Evolutionary conservation across 1,140 invertebrate species (phyloP).

Genomic region (Coptotermes formosanus): DNA sequence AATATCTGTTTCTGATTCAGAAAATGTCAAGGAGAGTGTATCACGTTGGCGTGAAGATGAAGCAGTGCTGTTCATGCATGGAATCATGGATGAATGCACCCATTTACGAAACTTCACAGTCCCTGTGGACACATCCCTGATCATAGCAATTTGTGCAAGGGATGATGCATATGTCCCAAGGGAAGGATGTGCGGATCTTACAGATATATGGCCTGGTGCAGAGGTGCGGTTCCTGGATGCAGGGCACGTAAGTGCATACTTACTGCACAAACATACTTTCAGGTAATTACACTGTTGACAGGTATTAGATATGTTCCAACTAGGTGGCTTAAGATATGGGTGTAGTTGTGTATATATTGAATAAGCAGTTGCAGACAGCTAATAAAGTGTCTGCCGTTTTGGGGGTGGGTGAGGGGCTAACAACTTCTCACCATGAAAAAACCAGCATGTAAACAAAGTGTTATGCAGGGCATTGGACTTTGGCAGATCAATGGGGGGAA

Average conservation of each 20-base stretch:
- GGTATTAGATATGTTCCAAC: too few species aligned
- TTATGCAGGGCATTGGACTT: too few species aligned
- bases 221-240: conserved; percentile 83
- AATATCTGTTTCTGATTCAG: neutral
- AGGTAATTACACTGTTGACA: conserved; percentile 55
- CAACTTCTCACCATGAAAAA: too few species aligned
- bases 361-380: too few species aligned
- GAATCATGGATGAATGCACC: conserved; percentile 98
- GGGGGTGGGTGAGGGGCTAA: too few species aligned
- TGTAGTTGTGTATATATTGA: too few species aligned
- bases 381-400: too few species aligned
- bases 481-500: too few species aligned
- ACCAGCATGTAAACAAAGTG: too few species aligned
- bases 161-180: conserved; percentile 92
- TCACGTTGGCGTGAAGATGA: conserved; percentile 59
- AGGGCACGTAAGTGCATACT: conserved; percentile 88
- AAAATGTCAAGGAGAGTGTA: neutral
- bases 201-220: conserved; percentile 89
- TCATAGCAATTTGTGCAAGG: conserved; percentile 81
- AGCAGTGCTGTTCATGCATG: conserved; percentile 91
- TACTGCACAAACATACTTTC: conserved; percentile 83
- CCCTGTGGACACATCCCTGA: conserved; percentile 74
- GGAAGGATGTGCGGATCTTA: conserved; percentile 73
- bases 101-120: conserved; percentile 88
- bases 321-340: too few species aligned